Percentiles rank a stretch among this genome's conserved stretches.
Evolutionary conservation across 2,113 vertebrate genomes (phyloP).

Genomic region (Macrotis lagotis): DNA sequence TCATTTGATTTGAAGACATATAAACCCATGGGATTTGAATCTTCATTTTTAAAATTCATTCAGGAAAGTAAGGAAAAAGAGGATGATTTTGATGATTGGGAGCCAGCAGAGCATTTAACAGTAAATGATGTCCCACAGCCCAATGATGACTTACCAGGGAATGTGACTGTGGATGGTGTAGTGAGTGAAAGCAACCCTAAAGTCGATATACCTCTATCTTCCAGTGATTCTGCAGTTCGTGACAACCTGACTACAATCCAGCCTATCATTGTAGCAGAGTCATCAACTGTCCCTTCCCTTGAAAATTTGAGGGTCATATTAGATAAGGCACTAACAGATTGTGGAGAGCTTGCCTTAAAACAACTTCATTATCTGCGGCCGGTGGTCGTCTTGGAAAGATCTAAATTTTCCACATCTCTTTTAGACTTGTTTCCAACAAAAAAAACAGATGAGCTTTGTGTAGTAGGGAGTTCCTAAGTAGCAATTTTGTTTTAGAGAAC

Average conservation of each 20-base stretch:
- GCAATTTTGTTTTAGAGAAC: conserved; percentile 80
- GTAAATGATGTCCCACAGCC: conserved; percentile 70
- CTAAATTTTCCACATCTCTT: conserved; percentile 89
- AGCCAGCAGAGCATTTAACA: conserved; percentile 80
- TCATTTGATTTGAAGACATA: conserved; percentile 92
- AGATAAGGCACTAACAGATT: conserved; percentile 95
- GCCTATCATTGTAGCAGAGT: conserved; percentile 86
- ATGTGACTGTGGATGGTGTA: conserved; percentile 69
- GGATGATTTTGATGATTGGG: conserved; percentile 83
- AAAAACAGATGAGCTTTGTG: conserved; percentile 91
- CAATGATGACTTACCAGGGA: conserved; percentile 72
- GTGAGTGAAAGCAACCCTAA: conserved; percentile 87
- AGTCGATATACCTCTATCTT: conserved; percentile 84
- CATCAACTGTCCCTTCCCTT: conserved; percentile 87
- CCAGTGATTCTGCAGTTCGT: conserved; percentile 80
- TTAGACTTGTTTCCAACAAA: conserved; percentile 92
- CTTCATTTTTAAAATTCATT: conserved; percentile 97
- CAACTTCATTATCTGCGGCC: conserved; percentile 98
- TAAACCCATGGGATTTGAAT: conserved; percentile 96
- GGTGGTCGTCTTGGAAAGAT: conserved; percentile 96
- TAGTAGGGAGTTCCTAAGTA: conserved; percentile 90
- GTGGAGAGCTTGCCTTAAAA: conserved; percentile 98
- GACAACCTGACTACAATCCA: conserved; percentile 85
- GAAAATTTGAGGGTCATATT: conserved; percentile 94
- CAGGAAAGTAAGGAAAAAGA: conserved; percentile 92